These are phyloP conservation scores for Cassiopea andromeda DNA, from an alignment of 30 jellyfish, hydroid and myxozoan genomes.

Conservation along the genomic window DNA sequence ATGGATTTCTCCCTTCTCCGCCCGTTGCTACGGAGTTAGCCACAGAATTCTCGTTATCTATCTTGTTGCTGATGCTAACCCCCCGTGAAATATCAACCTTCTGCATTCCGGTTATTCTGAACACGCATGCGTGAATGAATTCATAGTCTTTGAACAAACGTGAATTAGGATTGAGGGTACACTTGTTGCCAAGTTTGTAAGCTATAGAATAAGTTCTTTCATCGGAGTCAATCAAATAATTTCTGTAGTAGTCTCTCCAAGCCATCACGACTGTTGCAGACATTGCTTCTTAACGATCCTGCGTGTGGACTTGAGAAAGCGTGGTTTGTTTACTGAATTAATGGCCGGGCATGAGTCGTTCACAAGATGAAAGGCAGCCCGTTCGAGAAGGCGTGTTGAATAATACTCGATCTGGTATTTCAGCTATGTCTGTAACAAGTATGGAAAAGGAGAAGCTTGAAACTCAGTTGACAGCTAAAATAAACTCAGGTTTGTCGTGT, in stretches of 20 bases:
- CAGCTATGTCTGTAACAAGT: conserved; percentile 68
- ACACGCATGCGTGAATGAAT: conserved; percentile 81
- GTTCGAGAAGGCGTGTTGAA: conserved; percentile 96
- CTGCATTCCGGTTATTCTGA: conserved; percentile 75
- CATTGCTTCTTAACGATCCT: neutral
- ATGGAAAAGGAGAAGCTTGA: conserved; percentile 93
- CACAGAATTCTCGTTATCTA: neutral
- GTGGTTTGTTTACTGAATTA: conserved; percentile 48
- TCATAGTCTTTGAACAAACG: conserved; percentile 77
- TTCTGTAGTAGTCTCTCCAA: neutral
- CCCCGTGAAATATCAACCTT: conserved; percentile 55
- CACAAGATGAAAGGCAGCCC: conserved; percentile 97
- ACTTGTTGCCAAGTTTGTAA: conserved; percentile 56
- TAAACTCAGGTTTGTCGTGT: conserved; percentile 67
- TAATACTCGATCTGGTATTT: conserved; percentile 78
- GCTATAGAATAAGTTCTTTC: neutral
- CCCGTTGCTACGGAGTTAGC: too few relatives aligned
- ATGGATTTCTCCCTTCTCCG: too few relatives aligned
- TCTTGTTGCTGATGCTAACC: conserved; percentile 13
- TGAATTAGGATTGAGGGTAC: conserved; percentile 81
- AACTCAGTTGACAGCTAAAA: conserved; percentile 61
- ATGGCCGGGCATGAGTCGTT: conserved; percentile 98
- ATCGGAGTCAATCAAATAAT: neutral
- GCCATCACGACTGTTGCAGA: neutral
- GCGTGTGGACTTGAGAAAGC: neutral